phyloP scores from a whole-genome alignment of 2,113 vertebrate species.

The Phaethon lepturus region DNA sequence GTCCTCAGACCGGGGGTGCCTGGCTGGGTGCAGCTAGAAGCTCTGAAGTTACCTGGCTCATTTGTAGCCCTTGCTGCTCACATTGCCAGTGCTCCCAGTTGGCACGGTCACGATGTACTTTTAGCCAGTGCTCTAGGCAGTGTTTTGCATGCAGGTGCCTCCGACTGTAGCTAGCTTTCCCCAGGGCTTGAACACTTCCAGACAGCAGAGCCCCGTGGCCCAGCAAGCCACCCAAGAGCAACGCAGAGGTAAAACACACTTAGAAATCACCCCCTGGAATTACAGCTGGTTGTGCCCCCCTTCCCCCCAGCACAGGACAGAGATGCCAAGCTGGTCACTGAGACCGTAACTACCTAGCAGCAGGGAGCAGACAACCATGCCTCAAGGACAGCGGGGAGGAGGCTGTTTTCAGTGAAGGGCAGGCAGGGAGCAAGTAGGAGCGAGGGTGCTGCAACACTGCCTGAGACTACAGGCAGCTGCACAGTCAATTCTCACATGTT shows the following conservation, averaged over 20 bases:
- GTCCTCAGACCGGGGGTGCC: neutral
- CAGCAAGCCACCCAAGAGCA: slow-evolving; percentile 25
- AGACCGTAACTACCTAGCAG: neutral
- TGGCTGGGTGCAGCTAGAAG: slow-evolving; percentile 8
- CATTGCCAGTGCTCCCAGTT: neutral
- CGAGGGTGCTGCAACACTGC: neutral
- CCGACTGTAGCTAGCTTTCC: neutral
- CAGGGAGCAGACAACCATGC: neutral
- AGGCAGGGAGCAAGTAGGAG: neutral
- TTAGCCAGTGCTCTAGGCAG: neutral
- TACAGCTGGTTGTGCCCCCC: neutral
- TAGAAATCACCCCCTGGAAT: neutral
- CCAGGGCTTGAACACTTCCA: neutral
- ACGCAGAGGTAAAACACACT: neutral
- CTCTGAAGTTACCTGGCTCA: neutral
- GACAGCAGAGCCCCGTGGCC: neutral
- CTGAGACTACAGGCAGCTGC: neutral
- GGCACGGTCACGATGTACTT: neutral
- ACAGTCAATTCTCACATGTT: slow-evolving; percentile 38
- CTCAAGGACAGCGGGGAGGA: neutral
- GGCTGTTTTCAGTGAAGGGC: neutral
- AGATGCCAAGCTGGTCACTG: slow-evolving; percentile 1
- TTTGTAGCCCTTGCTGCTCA: neutral
- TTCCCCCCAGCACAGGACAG: neutral
- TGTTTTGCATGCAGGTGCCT: slow-evolving; percentile 1